phyloP scores from a whole-genome alignment of 1,140 invertebrate species.

The Euura saliciscinereae region DNA sequence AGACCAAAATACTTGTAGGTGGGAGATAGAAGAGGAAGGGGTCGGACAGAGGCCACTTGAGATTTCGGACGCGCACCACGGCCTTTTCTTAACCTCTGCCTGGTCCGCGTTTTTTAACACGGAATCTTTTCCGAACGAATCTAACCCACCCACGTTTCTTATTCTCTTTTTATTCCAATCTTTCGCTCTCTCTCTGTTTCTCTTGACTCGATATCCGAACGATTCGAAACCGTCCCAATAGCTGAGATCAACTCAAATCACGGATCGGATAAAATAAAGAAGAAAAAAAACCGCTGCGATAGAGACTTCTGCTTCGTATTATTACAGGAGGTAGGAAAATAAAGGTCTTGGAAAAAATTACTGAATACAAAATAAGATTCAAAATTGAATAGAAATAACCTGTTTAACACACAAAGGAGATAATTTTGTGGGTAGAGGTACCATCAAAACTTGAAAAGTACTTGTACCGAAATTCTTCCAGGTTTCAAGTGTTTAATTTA shows the following conservation, averaged over 20 bases:
- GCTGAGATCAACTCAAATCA: conserved; percentile 2
- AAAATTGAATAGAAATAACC: no score
- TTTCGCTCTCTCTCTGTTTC: background rate
- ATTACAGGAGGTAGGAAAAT: no score
- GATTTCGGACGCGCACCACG: background rate
- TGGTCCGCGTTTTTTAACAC: conserved; percentile 4
- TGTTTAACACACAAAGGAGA: no score
- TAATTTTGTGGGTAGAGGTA: no score
- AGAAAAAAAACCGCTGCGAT: no score
- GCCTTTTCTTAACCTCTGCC: conserved; percentile 6
- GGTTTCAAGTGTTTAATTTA: no score
- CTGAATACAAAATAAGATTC: no score
- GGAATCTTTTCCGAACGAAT: background rate
- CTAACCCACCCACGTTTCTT: background rate
- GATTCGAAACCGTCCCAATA: background rate
- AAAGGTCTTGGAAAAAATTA: no score
- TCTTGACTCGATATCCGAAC: background rate
- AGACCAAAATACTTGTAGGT: background rate
- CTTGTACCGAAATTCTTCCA: no score
- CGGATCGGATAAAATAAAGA: background rate
- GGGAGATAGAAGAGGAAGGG: background rate
- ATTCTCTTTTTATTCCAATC: background rate
- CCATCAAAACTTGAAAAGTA: no score
- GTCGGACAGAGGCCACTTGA: background rate
- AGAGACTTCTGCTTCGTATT: no score